These are phyloP conservation scores for Adrianichthys oophorus DNA, from an alignment of 2,797 vertebrate genomes.

Conservation along the genomic window DNA sequence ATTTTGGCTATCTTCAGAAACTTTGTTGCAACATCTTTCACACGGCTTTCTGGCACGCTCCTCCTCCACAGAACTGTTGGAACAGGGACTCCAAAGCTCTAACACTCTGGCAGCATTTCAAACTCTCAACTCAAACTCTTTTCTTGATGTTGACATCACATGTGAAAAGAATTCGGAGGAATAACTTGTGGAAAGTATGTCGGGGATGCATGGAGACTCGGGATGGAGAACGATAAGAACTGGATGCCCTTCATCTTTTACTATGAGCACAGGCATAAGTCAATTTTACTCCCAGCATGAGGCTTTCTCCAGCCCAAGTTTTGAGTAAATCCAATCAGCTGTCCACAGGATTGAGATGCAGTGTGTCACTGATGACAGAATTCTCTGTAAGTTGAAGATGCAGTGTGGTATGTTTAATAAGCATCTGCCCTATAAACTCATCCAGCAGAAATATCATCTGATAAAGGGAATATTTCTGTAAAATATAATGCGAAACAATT, in stretches of 20 bases:
- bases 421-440: slow-evolving; percentile 53
- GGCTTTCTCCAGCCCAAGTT: slow-evolving; percentile 72
- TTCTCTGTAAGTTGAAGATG: slow-evolving; percentile 48
- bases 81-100: slow-evolving; percentile 51
- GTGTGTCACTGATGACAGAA: slow-evolving; percentile 72
- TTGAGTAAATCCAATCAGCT: slow-evolving; percentile 81
- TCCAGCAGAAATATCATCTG: slow-evolving; percentile 61
- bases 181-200: slow-evolving; percentile 64
- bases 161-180: slow-evolving; percentile 56
- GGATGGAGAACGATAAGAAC: slow-evolving; percentile 71
- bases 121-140: slow-evolving; percentile 9
- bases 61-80: slow-evolving; percentile 30
- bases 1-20: slow-evolving; percentile 14
- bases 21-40: slow-evolving; percentile 21
- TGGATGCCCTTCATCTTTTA: slow-evolving; percentile 76
- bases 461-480: slow-evolving; percentile 64
- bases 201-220: slow-evolving; percentile 62
- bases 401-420: slow-evolving; percentile 68
- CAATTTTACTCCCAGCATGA: slow-evolving; percentile 81
- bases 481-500: slow-evolving; percentile 62
- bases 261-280: slow-evolving; percentile 75
- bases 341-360: slow-evolving; percentile 74
- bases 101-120: slow-evolving; percentile 52
- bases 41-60: slow-evolving; percentile 28
- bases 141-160: slow-evolving; percentile 63